A percentile compares a stretch with the other conserved stretches of the same genome.
phyloP scores from a whole-genome alignment of 2,888 invertebrate species.

The Oligia fasciuncula region DNA sequence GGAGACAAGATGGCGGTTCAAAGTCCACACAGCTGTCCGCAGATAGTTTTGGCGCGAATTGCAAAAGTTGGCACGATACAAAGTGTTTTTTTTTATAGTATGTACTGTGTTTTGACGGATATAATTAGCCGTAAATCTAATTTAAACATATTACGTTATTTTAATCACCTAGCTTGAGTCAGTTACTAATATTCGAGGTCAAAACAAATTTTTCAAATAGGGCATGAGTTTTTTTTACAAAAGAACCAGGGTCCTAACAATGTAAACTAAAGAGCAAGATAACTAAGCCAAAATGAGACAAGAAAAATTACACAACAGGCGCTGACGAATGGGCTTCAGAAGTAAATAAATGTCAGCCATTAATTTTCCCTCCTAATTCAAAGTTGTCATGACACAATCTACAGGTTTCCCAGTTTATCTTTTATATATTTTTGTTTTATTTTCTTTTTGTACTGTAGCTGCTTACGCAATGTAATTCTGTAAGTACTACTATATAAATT shows the following conservation, averaged over 20 bases:
- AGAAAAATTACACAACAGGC: background rate
- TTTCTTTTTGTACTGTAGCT: no score
- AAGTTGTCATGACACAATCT: background rate
- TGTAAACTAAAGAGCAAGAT: background rate
- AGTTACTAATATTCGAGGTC: background rate
- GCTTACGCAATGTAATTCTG: no score
- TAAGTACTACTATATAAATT: no score
- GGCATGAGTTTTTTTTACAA: background rate
- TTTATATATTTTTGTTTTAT: no score
- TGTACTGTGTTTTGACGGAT: slow-evolving; percentile 7
- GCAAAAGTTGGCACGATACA: slow-evolving; percentile 36
- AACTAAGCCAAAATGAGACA: background rate
- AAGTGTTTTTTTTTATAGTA: slow-evolving; percentile 2
- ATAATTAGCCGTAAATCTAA: slow-evolving; percentile 22
- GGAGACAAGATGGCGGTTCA: slow-evolving; percentile 46
- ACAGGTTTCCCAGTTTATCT: background rate
- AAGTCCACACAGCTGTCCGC: slow-evolving; percentile 41
- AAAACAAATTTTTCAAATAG: background rate
- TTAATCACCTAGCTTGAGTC: background rate
- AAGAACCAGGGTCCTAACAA: background rate
- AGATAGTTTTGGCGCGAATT: slow-evolving; percentile 52
- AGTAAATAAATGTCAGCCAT: background rate
- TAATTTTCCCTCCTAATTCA: background rate
- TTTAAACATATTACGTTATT: background rate
- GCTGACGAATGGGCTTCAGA: background rate